phyloP scores from a whole-genome alignment of 1,140 invertebrate species.

The Ceratoteleas bidentatus region DNA sequence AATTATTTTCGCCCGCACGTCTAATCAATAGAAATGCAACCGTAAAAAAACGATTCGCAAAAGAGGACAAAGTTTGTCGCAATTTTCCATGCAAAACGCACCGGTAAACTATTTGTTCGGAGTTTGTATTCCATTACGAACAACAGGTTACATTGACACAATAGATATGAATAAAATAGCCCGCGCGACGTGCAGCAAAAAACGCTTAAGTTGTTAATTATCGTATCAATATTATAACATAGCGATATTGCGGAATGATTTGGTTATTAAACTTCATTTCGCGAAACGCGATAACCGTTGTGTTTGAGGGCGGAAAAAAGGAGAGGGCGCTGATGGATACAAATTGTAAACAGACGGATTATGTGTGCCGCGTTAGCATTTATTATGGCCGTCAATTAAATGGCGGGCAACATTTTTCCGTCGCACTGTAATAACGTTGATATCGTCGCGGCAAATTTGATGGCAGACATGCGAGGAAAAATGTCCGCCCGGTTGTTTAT shows the following conservation, averaged over 20 bases:
- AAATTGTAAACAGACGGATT: conserved; percentile 7
- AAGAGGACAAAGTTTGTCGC: conserved; percentile 14
- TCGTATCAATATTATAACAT: neutral
- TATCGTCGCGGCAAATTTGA: conserved; percentile 25
- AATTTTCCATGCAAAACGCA: conserved; percentile 5
- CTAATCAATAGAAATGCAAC: neutral
- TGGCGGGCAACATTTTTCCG: conserved; percentile 16
- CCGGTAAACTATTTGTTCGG: conserved; percentile 6
- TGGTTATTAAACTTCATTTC: no score
- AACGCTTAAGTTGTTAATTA: neutral
- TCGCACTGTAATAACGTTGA: conserved; percentile 5
- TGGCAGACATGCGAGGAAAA: conserved; percentile 16
- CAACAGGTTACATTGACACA: neutral
- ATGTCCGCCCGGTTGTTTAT: conserved; percentile 34
- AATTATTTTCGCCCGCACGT: neutral
- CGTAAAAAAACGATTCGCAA: neutral
- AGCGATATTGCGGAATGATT: no score
- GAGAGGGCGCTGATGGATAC: no score
- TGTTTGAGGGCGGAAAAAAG: no score
- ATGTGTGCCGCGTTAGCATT: neutral
- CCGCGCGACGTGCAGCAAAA: neutral
- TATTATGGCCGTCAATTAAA: conserved; percentile 10
- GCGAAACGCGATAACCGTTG: no score
- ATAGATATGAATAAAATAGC: neutral
- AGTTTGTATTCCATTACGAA: conserved; percentile 14